These are phyloP conservation scores for Urocyon cinereoargenteus DNA, from an alignment of 2,797 vertebrate genomes.

Conservation along the genomic window DNA sequence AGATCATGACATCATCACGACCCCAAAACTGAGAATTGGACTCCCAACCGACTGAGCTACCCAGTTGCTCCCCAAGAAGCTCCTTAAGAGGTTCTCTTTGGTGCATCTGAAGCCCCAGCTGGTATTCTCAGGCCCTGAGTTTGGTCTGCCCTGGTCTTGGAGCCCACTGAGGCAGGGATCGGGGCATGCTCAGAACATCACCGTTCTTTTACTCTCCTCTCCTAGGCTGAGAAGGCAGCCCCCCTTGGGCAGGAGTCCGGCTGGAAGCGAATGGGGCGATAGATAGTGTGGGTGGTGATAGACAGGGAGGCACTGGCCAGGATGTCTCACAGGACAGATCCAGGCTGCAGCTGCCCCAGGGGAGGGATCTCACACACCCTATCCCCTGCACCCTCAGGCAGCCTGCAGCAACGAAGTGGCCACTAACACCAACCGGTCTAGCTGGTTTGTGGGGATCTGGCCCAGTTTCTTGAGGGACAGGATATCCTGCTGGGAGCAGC, in stretches of 20 bases:
- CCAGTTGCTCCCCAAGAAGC: not conserved
- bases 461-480: not conserved
- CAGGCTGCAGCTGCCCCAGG: not conserved
- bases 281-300: too few species aligned
- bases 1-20: too few species aligned
- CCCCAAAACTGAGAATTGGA: too few species aligned
- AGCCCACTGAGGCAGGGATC: not conserved
- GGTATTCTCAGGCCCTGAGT: not conserved
- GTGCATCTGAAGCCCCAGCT: not conserved
- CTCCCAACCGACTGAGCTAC: not conserved
- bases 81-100: not conserved
- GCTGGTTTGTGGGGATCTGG: conserved; percentile 55
- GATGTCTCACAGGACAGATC: not conserved
- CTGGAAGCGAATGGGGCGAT: not conserved
- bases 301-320: not conserved
- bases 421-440: conserved; percentile 50
- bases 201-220: not conserved
- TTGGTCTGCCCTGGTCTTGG: not conserved
- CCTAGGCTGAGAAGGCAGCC: not conserved
- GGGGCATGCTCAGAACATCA: not conserved
- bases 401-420: not conserved
- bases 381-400: not conserved
- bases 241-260: not conserved
- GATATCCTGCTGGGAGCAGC: not conserved
- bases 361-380: not conserved